Percentiles rank a stretch among this genome's conserved stretches.
These are phyloP conservation scores for Bombyx huttoni DNA, from an alignment of 2,888 invertebrate genomes.

Conservation along the genomic window DNA sequence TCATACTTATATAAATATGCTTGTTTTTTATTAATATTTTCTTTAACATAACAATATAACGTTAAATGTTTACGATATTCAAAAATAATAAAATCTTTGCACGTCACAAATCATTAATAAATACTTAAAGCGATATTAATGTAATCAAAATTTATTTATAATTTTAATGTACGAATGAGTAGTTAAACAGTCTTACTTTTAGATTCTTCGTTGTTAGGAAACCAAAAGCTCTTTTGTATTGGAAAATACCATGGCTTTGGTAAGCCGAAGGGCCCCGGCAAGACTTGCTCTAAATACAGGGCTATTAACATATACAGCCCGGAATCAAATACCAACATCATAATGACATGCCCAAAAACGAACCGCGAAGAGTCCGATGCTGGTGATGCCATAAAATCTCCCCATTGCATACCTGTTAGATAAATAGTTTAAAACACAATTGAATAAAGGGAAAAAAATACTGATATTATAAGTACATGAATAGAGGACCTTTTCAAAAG, in stretches of 20 bases:
- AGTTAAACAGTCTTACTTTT: slow-evolving; percentile 10
- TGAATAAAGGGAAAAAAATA: too few relatives aligned
- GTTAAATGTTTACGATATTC: too few relatives aligned
- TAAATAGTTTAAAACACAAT: too few relatives aligned
- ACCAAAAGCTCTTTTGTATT: slow-evolving; percentile 74
- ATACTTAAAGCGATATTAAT: too few relatives aligned
- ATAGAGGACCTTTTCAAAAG: too few relatives aligned
- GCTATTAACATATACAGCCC: slow-evolving; percentile 82
- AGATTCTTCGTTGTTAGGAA: slow-evolving; percentile 17
- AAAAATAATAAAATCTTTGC: too few relatives aligned
- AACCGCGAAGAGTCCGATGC: slow-evolving; percentile 78
- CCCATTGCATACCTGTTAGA: slow-evolving; percentile 73
- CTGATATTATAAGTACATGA: too few relatives aligned
- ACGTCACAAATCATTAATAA: too few relatives aligned
- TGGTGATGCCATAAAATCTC: slow-evolving; percentile 73
- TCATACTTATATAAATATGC: neutral
- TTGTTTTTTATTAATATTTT: too few relatives aligned
- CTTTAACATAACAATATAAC: too few relatives aligned
- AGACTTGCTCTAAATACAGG: slow-evolving; percentile 88
- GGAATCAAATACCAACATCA: slow-evolving; percentile 80
- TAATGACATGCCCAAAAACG: slow-evolving; percentile 77
- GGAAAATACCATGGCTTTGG: slow-evolving; percentile 87
- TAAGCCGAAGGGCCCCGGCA: slow-evolving; percentile 89
- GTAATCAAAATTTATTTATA: too few relatives aligned
- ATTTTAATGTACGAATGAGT: too few relatives aligned